Base-by-base conservation (phyloP, 2,888 invertebrate genomes). In the Acanthopleura granulata region DNA sequence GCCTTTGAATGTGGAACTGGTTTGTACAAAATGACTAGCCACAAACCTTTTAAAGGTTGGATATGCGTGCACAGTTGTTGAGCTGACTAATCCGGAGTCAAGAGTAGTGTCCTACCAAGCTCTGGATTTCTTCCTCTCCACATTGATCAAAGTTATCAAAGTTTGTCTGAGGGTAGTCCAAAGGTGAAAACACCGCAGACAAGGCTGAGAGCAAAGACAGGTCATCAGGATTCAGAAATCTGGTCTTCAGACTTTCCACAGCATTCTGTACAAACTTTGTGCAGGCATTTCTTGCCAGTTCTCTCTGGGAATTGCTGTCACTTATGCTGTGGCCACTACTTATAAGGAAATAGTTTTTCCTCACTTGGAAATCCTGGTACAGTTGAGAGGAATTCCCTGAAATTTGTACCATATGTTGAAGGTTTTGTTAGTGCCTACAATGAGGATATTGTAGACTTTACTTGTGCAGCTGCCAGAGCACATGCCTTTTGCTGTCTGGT, bases 11-110 rank as follows among this genome's bases (percentile, higher is more conserved):
- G 51, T 51, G 14, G 51, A 51, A 51, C 14, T 51, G 14, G 51
- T 51, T 51, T 51, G 51, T n/a, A 51, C 18, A 51, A 51, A 51
- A 51, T 51, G 51, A 51, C 51, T 51, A 51, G 51, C 51, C 51
- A 51, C 51, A 15, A 51, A 51, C 14, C 51, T 14, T 51, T 51
- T 51, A 51, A 51, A 51, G 18, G 51, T 51, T 51, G 51, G 14
- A 51, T 51, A 51, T 51, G 14, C 51, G 14, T 51, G 51, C 14
- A 51, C 51, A 18, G 18, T 51, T 15, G 14, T 51, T 51, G 51
- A 51, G 18, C 14, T 14, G 51, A 51, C 14, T 14, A 51, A 18
- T 51, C 51, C 51, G 18, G 51, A n/a, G n/a, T n/a, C n/a, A n/a
- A n/a, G n/a, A n/a, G n/a, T n/a, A n/a, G n/a, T n/a, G n/a, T n/a